These are phyloP conservation scores for Microplitis manilae DNA, from an alignment of 2,888 invertebrate species.

Conservation along the genomic window DNA sequence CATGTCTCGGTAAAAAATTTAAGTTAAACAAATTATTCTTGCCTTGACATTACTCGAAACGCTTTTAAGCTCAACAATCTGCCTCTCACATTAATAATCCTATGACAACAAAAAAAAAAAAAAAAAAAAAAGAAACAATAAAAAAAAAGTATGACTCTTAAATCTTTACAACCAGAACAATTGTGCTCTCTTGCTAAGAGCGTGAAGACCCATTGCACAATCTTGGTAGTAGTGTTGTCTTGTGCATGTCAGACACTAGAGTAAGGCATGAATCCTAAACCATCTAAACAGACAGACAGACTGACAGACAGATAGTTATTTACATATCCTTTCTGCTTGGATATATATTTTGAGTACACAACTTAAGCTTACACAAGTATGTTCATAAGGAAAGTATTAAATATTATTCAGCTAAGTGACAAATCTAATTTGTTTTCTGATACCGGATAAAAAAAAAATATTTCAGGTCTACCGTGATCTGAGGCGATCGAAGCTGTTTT, in stretches of 20 bases:
- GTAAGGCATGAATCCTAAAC: constrained; percentile 17
- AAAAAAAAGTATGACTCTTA: constrained; percentile 18
- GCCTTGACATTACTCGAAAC: constrained; percentile 17
- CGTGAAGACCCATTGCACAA: constrained; percentile 7
- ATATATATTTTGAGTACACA: constrained; percentile 5
- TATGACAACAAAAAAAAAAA: constrained; percentile 4
- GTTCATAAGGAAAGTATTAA: not conserved
- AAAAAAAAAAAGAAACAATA: constrained; percentile 8
- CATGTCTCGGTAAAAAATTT: not conserved
- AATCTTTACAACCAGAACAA: constrained; percentile 34
- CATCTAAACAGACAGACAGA: constrained; percentile 29
- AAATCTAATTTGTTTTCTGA: not conserved
- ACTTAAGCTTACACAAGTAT: not conserved
- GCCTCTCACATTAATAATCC: constrained; percentile 32
- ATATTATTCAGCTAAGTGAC: not conserved
- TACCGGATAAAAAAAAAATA: not conserved
- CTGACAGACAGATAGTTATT: not conserved
- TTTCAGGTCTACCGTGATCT: too few relatives aligned
- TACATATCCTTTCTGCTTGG: constrained; percentile 15
- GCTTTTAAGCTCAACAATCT: constrained; percentile 22
- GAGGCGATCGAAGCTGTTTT: too few relatives aligned
- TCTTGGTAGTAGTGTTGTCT: constrained; percentile 2
- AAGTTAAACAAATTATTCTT: constrained; percentile 11
- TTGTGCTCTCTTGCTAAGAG: constrained; percentile 21
- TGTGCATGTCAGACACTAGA: constrained; percentile 31